Base-by-base conservation (phyloP, 2,797 vertebrate species). In the Hemibagrus guttatus region DNA sequence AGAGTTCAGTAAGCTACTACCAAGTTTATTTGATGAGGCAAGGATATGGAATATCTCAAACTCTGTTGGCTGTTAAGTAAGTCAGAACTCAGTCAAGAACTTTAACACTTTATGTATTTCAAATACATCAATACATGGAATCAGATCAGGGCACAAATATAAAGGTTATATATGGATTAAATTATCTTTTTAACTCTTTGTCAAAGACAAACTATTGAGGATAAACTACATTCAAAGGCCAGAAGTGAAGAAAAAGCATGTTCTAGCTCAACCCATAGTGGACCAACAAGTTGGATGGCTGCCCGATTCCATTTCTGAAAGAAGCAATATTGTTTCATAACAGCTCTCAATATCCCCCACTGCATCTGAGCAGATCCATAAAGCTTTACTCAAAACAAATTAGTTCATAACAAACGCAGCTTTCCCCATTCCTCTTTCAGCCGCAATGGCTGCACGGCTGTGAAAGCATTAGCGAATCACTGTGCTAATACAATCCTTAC, bases 341-440 rank as follows among this genome's bases (percentile, higher is more conserved):
- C 56, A 49, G 81, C 58, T 83, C 56, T 61, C 75, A 63, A 54
- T 82, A 76, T 79, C 78, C 54, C 78, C 52, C 71, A 78, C 86
- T 78, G 81, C 72, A 84, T 85, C 56, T 46, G 49, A 49, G 58
- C 79, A 74, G 59, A 83, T 75, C 81, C 81, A 87, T 63, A 63
- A 83, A 85, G 81, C 83, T 86, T 86, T 64, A 75, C 68, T 80
- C 64, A 39, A 85, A 86, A 82, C 84, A 86, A 87, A 80, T 86
- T 61, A 83, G 75, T 79, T 85, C 56, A 69, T 78, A 84, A 89
- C 69, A 71, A 83, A 88, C 56, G n/a, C 61, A 42, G 58, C 19
- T 12, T 72, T 6, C 23, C 52, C 68, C 21, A 63, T 54, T 52
- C 78, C 58, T 54, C 52, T 59, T 78, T 63, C 17, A 12, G 17